These are phyloP conservation scores for Myripristis murdjan DNA, from an alignment of 2,797 vertebrate species.

Conservation along the genomic window DNA sequence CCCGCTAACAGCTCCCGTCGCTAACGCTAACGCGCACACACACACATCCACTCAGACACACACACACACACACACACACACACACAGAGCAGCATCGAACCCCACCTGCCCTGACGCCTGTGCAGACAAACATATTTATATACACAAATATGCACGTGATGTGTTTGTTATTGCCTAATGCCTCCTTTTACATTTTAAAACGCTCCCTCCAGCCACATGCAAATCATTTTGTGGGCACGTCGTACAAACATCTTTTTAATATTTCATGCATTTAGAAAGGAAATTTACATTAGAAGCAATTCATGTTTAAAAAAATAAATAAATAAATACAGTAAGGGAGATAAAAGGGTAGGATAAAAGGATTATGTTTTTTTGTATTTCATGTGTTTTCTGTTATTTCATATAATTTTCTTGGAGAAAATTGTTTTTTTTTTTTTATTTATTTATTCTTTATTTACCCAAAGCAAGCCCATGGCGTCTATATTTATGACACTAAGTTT, in stretches of 20 bases:
- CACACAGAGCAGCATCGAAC: slow-evolving; percentile 53
- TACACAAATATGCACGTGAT: slow-evolving; percentile 9
- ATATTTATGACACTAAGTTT: slow-evolving; percentile 26
- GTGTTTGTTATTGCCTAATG: slow-evolving; percentile 20
- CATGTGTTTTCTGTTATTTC: background rate
- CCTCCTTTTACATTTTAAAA: slow-evolving; percentile 8
- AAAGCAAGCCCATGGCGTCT: background rate
- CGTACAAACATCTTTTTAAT: slow-evolving; percentile 4
- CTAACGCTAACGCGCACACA: slow-evolving; percentile 77
- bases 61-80: slow-evolving; percentile 38
- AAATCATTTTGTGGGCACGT: background rate
- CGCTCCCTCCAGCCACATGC: background rate
- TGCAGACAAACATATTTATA: slow-evolving; percentile 18
- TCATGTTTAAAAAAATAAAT: too few relatives aligned
- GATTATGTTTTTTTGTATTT: background rate
- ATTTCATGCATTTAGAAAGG: background rate
- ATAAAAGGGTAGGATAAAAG: background rate
- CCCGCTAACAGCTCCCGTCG: slow-evolving; percentile 80
- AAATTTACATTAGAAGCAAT: slow-evolving; percentile 1
- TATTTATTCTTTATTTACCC: background rate
- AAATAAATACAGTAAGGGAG: too few relatives aligned
- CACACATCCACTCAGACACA: slow-evolving; percentile 71
- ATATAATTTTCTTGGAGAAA: background rate
- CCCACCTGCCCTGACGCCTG: slow-evolving; percentile 65
- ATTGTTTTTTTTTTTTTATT: too few relatives aligned